Evolutionary conservation across 2,113 vertebrate genomes (phyloP).

Genomic region (Neodontobutis hainanensis): DNA sequence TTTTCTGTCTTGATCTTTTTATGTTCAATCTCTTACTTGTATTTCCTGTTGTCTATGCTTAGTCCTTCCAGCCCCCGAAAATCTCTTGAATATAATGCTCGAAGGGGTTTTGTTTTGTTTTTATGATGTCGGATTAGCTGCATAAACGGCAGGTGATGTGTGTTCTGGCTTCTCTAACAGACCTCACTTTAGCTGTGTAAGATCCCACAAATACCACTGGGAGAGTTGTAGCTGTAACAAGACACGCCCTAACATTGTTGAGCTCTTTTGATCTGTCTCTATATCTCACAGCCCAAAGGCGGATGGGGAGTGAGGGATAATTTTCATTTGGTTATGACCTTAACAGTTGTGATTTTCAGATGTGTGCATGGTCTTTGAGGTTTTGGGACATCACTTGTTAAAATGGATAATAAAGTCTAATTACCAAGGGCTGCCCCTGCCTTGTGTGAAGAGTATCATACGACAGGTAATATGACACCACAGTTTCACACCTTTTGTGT

Average conservation of each 20-base stretch:
- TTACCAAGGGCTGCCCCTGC: constrained; percentile 94
- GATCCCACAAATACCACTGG: constrained; percentile 36
- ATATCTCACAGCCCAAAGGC: background rate
- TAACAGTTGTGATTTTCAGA: constrained; percentile 82
- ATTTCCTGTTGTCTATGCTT: background rate
- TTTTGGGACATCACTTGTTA: constrained; percentile 94
- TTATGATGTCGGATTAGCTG: constrained; percentile 22
- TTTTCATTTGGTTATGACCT: constrained; percentile 61
- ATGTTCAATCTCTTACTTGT: background rate
- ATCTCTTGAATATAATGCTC: background rate
- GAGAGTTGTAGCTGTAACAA: constrained; percentile 48
- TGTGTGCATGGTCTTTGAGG: constrained; percentile 99
- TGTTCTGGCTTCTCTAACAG: constrained; percentile 20
- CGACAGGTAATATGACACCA: constrained; percentile 81
- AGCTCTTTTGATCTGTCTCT: constrained; percentile 24
- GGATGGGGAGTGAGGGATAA: background rate
- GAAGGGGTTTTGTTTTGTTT: background rate
- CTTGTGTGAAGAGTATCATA: constrained; percentile 96
- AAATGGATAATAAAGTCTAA: constrained; percentile 99
- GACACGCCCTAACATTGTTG: constrained; percentile 24
- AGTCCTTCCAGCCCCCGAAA: background rate
- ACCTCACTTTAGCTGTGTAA: constrained; percentile 28
- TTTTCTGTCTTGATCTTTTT: constrained; percentile 12
- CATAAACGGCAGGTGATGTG: constrained; percentile 59
- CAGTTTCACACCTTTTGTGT: constrained; percentile 7